Percentiles rank a stretch among this genome's conserved stretches.
Evolutionary conservation across 2,797 vertebrate genomes (phyloP).

Genomic region (Enteromius radiatus): DNA sequence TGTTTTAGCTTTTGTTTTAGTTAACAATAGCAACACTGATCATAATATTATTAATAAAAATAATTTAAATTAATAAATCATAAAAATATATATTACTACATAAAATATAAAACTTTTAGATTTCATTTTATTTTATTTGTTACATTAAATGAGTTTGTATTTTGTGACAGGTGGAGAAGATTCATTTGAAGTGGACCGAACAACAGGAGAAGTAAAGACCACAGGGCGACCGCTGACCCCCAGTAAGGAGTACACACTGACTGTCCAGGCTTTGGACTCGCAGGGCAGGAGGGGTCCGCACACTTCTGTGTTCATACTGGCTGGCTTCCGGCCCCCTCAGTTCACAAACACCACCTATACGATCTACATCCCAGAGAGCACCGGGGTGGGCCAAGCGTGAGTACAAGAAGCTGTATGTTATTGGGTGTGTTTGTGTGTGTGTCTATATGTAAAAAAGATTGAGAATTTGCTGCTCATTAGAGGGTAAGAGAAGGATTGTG

Average conservation of each 20-base stretch:
- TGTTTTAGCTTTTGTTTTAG: not conserved
- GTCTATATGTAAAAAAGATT: slow-evolving; percentile 17
- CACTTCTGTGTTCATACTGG: slow-evolving; percentile 80
- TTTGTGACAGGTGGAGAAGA: slow-evolving; percentile 80
- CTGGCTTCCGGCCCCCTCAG: slow-evolving; percentile 84
- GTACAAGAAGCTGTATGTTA: slow-evolving; percentile 62
- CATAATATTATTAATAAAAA: not conserved
- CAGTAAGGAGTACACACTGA: slow-evolving; percentile 84
- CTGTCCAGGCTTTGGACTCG: slow-evolving; percentile 80
- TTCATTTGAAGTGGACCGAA: slow-evolving; percentile 82
- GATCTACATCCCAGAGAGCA: slow-evolving; percentile 82
- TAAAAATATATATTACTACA: not conserved
- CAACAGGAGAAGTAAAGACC: slow-evolving; percentile 81
- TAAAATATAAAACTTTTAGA: not conserved
- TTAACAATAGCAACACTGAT: not conserved
- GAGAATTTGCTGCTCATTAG: slow-evolving; percentile 56
- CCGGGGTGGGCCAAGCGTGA: slow-evolving; percentile 80
- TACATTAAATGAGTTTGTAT: not conserved
- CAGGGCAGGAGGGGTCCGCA: slow-evolving; percentile 75
- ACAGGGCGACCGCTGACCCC: slow-evolving; percentile 81
- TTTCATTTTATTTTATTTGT: not conserved
- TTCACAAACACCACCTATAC: slow-evolving; percentile 86
- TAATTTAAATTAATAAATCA: not conserved
- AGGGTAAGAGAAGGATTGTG: slow-evolving; percentile 49
- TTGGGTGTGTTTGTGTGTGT: slow-evolving; percentile 17